Conservation (phyloP, 2,113 vertebrate species). For the Neogale vison region DNA sequence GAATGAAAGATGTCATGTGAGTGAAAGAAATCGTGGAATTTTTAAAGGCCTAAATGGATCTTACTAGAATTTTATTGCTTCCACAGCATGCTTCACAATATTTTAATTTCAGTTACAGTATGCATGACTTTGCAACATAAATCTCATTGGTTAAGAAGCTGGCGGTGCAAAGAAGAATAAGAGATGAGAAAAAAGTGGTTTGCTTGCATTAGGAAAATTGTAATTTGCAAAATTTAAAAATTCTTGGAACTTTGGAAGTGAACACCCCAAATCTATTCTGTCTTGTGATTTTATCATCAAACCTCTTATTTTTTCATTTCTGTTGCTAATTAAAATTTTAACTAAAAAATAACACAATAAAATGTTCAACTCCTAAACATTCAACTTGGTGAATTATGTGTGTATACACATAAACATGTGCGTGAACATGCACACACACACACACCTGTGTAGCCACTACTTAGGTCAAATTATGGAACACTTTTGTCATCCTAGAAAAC, state of each 20-base stretch:
- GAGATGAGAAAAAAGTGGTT: not conserved
- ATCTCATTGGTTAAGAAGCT: conserved; percentile 53
- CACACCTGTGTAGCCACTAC: not conserved
- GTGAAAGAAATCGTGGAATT: conserved; percentile 55
- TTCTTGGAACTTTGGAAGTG: conserved; percentile 27
- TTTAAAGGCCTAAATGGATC: conserved; percentile 66
- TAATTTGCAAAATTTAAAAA: conserved; percentile 39
- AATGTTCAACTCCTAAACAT: not conserved
- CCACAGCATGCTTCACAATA: conserved; percentile 68
- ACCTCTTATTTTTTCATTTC: not conserved
- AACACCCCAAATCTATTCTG: conserved; percentile 24
- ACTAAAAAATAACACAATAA: conserved; percentile 21
- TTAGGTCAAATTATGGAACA: conserved; percentile 19
- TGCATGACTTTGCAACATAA: conserved; percentile 51
- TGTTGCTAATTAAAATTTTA: conserved; percentile 26
- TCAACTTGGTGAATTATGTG: not conserved
- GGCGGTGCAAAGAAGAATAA: not conserved
- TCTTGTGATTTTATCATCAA: conserved; percentile 47
- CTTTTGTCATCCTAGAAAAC: conserved; percentile 20
- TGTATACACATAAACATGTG: not conserved
- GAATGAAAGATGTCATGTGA: conserved; percentile 68
- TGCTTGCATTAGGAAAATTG: conserved; percentile 16
- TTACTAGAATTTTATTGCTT: conserved; percentile 76
- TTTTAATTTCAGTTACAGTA: conserved; percentile 72
- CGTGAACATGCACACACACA: not conserved